Percentiles rank a stretch among this genome's conserved stretches.
phyloP scores from a whole-genome alignment of 2,113 vertebrate species.

The Peromyscus leucopus region DNA sequence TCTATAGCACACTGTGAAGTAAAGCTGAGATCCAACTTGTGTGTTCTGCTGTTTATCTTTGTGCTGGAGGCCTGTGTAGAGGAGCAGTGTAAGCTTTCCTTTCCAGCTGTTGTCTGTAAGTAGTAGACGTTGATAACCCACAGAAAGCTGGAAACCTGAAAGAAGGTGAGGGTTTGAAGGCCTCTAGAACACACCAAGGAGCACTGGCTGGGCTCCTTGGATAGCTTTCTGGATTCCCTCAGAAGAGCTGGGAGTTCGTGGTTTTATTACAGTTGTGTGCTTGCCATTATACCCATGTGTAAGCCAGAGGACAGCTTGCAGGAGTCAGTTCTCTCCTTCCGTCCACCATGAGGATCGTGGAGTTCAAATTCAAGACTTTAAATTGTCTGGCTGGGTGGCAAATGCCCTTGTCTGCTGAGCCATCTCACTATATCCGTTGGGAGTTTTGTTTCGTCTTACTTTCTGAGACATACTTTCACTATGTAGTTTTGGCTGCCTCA shows the following conservation, averaged over 20 bases:
- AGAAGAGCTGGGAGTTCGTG: not conserved
- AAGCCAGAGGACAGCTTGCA: not conserved
- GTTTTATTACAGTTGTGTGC: not conserved
- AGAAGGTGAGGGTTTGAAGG: not conserved
- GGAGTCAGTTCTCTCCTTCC: not conserved
- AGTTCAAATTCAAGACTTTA: not conserved
- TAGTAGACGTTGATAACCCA: not conserved
- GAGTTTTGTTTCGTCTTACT: not conserved
- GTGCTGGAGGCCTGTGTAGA: not conserved
- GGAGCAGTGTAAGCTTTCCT: not conserved
- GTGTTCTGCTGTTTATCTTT: not conserved
- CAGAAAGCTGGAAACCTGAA: not conserved
- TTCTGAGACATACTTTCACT: not conserved
- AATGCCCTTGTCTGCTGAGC: not conserved
- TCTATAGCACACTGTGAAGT: not conserved
- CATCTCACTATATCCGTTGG: not conserved
- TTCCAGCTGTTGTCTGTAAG: not conserved
- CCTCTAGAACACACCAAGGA: not conserved
- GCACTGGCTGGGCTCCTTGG: not conserved
- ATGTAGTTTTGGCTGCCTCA: not conserved
- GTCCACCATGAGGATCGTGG: not conserved
- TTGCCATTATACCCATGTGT: not conserved
- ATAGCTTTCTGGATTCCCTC: not conserved
- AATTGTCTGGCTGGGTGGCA: not conserved
- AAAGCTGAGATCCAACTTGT: not conserved